phyloP scores from a whole-genome alignment of 2,797 vertebrate species.

The Parotocinclus haroldoi region DNA sequence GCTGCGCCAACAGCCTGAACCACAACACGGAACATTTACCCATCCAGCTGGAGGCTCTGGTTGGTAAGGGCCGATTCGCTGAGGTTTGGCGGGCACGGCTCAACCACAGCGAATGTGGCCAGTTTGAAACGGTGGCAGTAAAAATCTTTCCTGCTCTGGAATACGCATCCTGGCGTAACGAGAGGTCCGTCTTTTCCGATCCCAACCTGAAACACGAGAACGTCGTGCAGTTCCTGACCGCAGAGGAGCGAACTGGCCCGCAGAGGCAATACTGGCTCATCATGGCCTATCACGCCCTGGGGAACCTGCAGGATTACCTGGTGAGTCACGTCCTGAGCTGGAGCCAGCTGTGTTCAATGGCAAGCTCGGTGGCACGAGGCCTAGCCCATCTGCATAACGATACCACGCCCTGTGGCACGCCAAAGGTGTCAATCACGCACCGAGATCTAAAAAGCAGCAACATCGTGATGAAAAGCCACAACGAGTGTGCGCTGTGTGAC shows the following conservation, averaged over 20 bases:
- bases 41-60: conserved; percentile 79
- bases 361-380: conserved; percentile 75
- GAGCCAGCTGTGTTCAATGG: conserved; percentile 79
- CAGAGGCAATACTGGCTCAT: conserved; percentile 85
- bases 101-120: conserved; percentile 62
- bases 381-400: conserved; percentile 86
- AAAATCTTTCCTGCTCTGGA: conserved; percentile 85
- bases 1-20: conserved; percentile 54
- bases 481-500: conserved; percentile 81
- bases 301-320: conserved; percentile 86
- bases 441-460: conserved; percentile 88
- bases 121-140: conserved; percentile 79
- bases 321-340: conserved; percentile 75
- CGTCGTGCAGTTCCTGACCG: conserved; percentile 78
- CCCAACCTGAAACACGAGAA: conserved; percentile 78
- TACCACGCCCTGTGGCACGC: conserved; percentile 66
- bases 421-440: conserved; percentile 80
- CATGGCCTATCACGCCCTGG: conserved; percentile 78
- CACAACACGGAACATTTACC: conserved; percentile 70
- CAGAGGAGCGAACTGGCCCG: conserved; percentile 69
- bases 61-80: conserved; percentile 84
- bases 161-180: conserved; percentile 82
- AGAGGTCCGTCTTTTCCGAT: conserved; percentile 80
- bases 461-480: conserved; percentile 76
- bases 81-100: conserved; percentile 83